A percentile compares a stretch with the other conserved stretches of the same genome.
phyloP scores from a whole-genome alignment of 2,797 vertebrate genomes.

The Knipowitschia caucasica region DNA sequence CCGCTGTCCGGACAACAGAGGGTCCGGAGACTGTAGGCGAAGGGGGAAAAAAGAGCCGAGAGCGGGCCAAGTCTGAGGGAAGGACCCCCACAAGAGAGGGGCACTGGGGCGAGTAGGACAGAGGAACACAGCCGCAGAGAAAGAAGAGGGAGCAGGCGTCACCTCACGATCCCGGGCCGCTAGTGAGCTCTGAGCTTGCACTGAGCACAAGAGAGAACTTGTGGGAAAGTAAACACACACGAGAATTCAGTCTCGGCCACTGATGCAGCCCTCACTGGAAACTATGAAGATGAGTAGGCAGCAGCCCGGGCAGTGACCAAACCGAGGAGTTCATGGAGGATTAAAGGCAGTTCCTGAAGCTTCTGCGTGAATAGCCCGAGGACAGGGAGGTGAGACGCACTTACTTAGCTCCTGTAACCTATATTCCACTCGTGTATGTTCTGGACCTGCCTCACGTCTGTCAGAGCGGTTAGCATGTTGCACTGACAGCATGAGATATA shows the following conservation, averaged over 20 bases:
- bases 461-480: constrained; percentile 58
- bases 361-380: constrained; percentile 54
- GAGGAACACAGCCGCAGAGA: constrained; percentile 30
- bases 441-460: constrained; percentile 20
- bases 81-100: constrained; percentile 42
- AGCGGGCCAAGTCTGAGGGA: constrained; percentile 29
- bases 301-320: constrained; percentile 47
- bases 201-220: constrained; percentile 69
- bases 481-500: constrained; percentile 64
- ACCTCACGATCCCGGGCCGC: constrained; percentile 59
- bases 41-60: constrained; percentile 59
- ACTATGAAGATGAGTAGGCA: constrained; percentile 47
- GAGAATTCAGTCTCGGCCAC: constrained; percentile 49
- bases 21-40: constrained; percentile 54
- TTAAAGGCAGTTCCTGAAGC: constrained; percentile 67
- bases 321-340: constrained; percentile 58
- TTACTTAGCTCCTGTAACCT: constrained; percentile 11
- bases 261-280: constrained; percentile 49
- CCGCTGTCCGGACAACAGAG: constrained; percentile 60
- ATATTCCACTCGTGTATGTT: constrained; percentile 19
- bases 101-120: constrained; percentile 37
- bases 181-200: constrained; percentile 52
- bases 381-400: constrained; percentile 69
- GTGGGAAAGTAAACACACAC: constrained; percentile 77
- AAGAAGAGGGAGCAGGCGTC: constrained; percentile 53